Evolutionary conservation across 1,140 invertebrate species (phyloP).

Genomic region (Chironomus tepperi): DNA sequence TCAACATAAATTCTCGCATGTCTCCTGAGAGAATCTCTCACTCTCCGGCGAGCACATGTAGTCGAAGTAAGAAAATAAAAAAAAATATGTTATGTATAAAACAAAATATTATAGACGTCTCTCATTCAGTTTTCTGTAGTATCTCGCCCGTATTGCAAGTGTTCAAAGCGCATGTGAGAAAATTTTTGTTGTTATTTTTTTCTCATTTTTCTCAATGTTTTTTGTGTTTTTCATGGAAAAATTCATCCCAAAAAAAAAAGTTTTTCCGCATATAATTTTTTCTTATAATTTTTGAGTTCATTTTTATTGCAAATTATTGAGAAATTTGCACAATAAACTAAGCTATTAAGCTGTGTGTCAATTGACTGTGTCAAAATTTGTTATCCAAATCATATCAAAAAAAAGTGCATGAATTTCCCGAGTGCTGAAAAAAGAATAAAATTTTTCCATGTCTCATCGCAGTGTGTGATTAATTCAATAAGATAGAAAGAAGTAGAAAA

Average conservation of each 20-base stretch:
- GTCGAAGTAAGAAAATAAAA: too few relatives aligned
- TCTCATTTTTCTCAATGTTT: not conserved
- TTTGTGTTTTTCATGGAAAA: slow-evolving; percentile 1
- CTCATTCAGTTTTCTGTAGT: slow-evolving; percentile 2
- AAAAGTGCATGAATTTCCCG: not conserved
- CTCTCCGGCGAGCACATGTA: not conserved
- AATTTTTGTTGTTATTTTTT: slow-evolving; percentile 3
- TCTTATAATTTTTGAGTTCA: not conserved
- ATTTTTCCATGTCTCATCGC: not conserved
- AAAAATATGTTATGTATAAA: not conserved
- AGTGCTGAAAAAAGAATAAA: not conserved
- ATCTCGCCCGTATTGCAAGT: not conserved
- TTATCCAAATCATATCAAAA: not conserved
- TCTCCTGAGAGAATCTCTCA: not conserved
- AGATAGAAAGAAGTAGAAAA: too few relatives aligned
- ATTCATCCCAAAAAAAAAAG: too few relatives aligned
- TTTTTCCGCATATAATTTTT: slow-evolving; percentile 7
- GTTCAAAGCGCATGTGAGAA: not conserved
- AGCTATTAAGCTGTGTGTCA: not conserved
- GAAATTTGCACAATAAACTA: not conserved
- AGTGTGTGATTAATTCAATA: not conserved
- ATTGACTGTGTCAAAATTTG: not conserved
- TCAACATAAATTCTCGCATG: too few relatives aligned
- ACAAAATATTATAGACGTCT: not conserved
- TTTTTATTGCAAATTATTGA: not conserved